Evolutionary conservation across 2,888 invertebrate species (phyloP).

Genomic region (Reticulitermes lucifugus): DNA sequence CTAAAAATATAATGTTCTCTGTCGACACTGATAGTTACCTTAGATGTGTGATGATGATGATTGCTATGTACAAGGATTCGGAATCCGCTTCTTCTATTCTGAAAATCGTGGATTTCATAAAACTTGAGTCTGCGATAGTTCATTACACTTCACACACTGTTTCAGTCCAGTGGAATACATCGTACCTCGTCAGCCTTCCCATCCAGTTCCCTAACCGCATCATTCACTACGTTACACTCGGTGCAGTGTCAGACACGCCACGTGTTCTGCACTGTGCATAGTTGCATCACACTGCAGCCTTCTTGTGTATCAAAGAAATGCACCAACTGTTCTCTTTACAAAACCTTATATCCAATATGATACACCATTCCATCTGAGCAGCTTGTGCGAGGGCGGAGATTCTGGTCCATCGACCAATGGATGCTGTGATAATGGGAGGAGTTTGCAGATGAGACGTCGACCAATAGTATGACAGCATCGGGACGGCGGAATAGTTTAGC

Average conservation of each 20-base stretch:
- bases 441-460: conserved; percentile 22
- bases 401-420: conserved; percentile 24
- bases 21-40: too few relatives aligned
- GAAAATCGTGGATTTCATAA: too few relatives aligned
- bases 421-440: conserved; percentile 10
- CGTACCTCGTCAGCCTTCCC: too few relatives aligned
- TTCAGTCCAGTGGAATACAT: too few relatives aligned
- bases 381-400: conserved; percentile 15
- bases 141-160: too few relatives aligned
- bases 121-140: too few relatives aligned
- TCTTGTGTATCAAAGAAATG: conserved; percentile 10
- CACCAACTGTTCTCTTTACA: background rate
- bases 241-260: background rate
- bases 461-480: conserved; percentile 23
- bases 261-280: background rate
- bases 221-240: too few relatives aligned
- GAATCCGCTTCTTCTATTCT: too few relatives aligned
- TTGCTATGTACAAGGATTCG: too few relatives aligned
- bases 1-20: too few relatives aligned
- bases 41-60: too few relatives aligned
- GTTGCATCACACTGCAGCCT: background rate
- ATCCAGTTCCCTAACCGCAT: too few relatives aligned
- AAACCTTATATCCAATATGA: conserved; percentile 35
- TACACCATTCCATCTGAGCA: background rate
- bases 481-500: background rate